Evolutionary conservation across 64 coral and sea anemone species (phyloP).

Genomic region (Exaiptasia diaphana): DNA sequence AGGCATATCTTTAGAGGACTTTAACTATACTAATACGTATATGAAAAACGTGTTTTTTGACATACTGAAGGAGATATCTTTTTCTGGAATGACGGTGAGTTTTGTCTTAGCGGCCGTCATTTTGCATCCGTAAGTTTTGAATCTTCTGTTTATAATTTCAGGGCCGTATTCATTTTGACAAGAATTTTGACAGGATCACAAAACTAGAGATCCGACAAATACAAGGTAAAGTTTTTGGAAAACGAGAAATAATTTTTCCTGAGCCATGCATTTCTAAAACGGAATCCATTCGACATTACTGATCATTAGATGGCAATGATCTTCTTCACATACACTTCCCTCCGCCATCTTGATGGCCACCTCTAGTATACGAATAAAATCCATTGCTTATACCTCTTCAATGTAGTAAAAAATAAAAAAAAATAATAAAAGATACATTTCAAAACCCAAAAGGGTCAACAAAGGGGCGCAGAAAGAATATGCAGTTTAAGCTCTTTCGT

Average conservation of each 20-base stretch:
- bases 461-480: too few species aligned
- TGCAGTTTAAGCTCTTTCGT: too few species aligned
- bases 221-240: slow-evolving; percentile 3
- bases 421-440: too few species aligned
- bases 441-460: too few species aligned
- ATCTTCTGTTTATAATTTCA: background rate
- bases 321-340: too few species aligned
- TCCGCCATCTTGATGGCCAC: background rate
- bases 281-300: too few species aligned
- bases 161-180: slow-evolving; percentile 54
- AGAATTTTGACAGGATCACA: slow-evolving; percentile 47
- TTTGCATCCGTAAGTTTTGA: too few species aligned
- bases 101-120: background rate
- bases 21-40: slow-evolving; percentile 26
- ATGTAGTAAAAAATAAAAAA: too few species aligned
- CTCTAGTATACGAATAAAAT: background rate
- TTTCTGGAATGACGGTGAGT: slow-evolving; percentile 64
- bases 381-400: too few species aligned
- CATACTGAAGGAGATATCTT: slow-evolving; percentile 49
- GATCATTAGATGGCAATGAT: too few species aligned
- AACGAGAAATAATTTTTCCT: background rate
- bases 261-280: too few species aligned
- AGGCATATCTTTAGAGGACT: slow-evolving; percentile 26
- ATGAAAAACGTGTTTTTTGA: slow-evolving; percentile 47
- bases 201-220: slow-evolving; percentile 60